Conservation (phyloP, 2,797 vertebrate genomes). For the Gallinago nigripennis region DNA sequence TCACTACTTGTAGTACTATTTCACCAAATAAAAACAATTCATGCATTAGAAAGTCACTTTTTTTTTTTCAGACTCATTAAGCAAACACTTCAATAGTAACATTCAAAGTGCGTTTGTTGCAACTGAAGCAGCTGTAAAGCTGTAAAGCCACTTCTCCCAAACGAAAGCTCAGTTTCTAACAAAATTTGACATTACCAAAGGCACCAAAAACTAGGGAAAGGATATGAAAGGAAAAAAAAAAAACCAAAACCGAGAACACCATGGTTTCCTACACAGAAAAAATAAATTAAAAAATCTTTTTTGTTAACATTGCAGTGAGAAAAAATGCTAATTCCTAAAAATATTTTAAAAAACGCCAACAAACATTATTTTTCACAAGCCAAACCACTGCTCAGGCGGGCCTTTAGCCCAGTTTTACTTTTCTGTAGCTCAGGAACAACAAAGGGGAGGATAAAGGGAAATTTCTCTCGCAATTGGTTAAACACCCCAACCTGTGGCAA, state of each 20-base stretch:
- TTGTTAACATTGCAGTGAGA: neutral
- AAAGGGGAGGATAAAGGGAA: neutral
- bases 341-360: fast-evolving
- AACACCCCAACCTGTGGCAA: neutral
- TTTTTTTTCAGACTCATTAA: neutral
- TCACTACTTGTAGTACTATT: neutral
- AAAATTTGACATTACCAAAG: neutral
- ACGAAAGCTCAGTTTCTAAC: neutral
- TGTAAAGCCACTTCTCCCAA: neutral
- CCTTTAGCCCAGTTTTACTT: neutral
- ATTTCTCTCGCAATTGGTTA: neutral
- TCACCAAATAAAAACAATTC: neutral
- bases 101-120: neutral
- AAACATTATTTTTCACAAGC: neutral
- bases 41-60: neutral
- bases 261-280: neutral
- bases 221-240: no score
- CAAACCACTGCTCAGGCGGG: neutral
- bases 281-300: neutral
- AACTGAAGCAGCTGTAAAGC: neutral
- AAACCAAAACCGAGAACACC: no score
- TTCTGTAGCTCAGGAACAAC: neutral
- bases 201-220: neutral
- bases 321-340: neutral
- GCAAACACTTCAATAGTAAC: neutral